Conservation (phyloP, 2,797 vertebrate species). For the Borostomias antarcticus region DNA sequence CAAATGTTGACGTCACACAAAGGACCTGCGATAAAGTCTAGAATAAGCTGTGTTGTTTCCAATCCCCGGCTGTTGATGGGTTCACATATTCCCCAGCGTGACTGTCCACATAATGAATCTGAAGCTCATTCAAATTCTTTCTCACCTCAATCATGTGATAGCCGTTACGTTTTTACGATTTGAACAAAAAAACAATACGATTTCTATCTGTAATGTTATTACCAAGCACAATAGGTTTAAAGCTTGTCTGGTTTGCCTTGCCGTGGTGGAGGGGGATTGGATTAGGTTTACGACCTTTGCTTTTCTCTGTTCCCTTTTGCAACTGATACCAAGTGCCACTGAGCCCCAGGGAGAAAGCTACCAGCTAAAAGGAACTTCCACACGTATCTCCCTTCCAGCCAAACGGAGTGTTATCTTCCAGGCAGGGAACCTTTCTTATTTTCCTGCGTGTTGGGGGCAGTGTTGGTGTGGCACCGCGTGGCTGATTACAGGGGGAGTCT, state of each 20-base stretch:
- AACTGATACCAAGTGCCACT: conserved; percentile 73
- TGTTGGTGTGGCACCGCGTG: conserved; percentile 80
- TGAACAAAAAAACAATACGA: conserved; percentile 69
- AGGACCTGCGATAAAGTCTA: not conserved
- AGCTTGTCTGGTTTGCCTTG: conserved; percentile 66
- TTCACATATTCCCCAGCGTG: conserved; percentile 22
- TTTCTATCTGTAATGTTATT: conserved; percentile 76
- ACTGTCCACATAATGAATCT: conserved; percentile 50
- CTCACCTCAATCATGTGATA: conserved; percentile 72
- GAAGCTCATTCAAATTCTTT: conserved; percentile 67
- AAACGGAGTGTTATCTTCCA: conserved; percentile 73
- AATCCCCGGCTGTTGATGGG: conserved; percentile 15
- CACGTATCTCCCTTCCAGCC: conserved; percentile 42
- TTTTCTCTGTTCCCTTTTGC: conserved; percentile 68
- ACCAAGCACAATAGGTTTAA: conserved; percentile 70
- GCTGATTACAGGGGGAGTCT: conserved; percentile 90
- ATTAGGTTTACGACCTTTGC: conserved; percentile 73
- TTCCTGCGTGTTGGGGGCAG: conserved; percentile 69
- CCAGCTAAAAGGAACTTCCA: conserved; percentile 64
- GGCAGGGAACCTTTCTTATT: conserved; percentile 64
- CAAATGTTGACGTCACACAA: no score
- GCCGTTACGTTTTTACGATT: conserved; percentile 60
- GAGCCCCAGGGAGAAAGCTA: conserved; percentile 70
- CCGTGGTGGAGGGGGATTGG: conserved; percentile 76
- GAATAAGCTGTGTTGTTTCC: not conserved